Conservation (phyloP, 2,113 vertebrate genomes). For the Lycaon pictus region DNA sequence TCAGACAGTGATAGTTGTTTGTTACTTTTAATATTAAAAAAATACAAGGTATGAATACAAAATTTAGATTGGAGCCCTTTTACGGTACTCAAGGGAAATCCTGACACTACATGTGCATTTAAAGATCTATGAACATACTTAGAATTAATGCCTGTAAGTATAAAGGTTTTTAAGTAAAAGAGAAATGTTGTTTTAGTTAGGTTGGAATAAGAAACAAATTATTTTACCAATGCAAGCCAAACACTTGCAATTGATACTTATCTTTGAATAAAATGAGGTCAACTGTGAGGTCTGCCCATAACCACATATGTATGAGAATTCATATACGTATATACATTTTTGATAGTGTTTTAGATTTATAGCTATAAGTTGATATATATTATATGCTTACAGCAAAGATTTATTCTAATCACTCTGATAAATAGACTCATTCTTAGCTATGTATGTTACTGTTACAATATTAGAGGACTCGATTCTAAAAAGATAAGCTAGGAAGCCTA, state of each 20-base stretch:
- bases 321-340: not conserved
- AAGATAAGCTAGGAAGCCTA: not conserved
- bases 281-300: not conserved
- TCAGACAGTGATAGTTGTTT: not conserved
- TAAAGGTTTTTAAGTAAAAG: conserved; percentile 32
- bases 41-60: not conserved
- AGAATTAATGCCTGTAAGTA: not conserved
- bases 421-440: not conserved
- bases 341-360: not conserved
- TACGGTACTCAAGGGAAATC: not conserved
- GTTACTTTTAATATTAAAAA: conserved; percentile 51
- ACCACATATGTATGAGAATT: not conserved
- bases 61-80: not conserved
- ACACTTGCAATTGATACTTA: not conserved
- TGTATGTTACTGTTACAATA: not conserved
- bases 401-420: not conserved
- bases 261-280: not conserved
- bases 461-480: not conserved
- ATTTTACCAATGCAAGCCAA: not conserved
- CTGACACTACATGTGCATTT: not conserved
- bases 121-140: not conserved
- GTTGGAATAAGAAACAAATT: not conserved
- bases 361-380: not conserved
- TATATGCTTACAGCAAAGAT: not conserved
- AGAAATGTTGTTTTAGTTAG: not conserved